Percentiles rank a stretch among this genome's conserved stretches.
These are phyloP conservation scores for Bryconaethiops microstoma DNA, from an alignment of 2,797 vertebrate genomes.

Conservation along the genomic window DNA sequence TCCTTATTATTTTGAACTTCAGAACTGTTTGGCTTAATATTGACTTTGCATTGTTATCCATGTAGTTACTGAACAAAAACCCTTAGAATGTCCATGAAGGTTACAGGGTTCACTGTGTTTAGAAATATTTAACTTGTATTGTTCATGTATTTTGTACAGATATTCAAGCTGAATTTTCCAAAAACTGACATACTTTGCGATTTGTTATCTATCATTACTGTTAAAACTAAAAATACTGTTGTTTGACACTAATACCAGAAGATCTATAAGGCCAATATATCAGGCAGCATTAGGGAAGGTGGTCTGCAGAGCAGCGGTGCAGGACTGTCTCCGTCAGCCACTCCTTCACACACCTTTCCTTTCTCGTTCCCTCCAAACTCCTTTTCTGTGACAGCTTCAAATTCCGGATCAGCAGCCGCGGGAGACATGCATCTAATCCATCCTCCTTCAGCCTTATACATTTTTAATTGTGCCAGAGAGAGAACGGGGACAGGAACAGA, in stretches of 20 bases:
- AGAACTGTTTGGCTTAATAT: no score
- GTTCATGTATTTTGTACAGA: no score
- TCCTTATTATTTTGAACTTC: no score
- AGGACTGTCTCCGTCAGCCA: conserved; percentile 20
- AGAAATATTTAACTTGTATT: no score
- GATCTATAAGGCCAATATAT: not conserved
- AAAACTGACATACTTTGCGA: no score
- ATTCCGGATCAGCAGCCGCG: conserved; percentile 73
- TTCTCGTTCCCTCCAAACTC: conserved; percentile 36
- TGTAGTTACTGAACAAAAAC: no score
- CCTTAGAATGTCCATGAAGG: no score
- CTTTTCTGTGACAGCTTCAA: conserved; percentile 78
- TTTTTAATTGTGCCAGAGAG: conserved; percentile 75
- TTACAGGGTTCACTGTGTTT: no score
- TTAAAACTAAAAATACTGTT: no score
- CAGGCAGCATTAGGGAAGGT: not conserved
- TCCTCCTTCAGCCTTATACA: conserved; percentile 73
- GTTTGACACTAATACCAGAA: not conserved
- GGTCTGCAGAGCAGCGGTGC: conserved; percentile 16
- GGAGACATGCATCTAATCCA: conserved; percentile 74
- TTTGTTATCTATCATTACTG: no score
- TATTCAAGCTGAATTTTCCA: no score
- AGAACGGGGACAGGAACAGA: conserved; percentile 41
- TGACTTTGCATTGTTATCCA: no score
- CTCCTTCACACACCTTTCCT: conserved; percentile 49